phyloP scores from a whole-genome alignment of 1,140 invertebrate genomes.

The Andrena cerasifolii region DNA sequence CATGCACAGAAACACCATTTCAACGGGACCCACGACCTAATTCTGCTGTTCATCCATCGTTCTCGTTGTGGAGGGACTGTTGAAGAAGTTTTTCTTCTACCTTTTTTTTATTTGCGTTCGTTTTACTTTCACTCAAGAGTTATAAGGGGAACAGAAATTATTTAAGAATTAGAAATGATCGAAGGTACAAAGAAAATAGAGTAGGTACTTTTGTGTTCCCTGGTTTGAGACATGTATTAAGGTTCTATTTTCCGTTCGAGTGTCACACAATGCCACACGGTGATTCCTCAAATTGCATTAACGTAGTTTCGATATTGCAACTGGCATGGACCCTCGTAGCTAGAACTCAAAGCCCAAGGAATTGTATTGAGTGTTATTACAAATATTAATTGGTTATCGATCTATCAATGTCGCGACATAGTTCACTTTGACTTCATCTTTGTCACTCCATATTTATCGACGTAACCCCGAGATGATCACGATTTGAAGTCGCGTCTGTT shows the following conservation, averaged over 20 bases:
- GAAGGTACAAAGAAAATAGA: too few species aligned
- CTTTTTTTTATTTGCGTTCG: background rate
- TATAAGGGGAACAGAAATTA: too few species aligned
- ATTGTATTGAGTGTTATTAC: background rate
- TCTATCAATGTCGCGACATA: too few species aligned
- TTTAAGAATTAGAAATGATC: too few species aligned
- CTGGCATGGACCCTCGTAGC: constrained; percentile 32
- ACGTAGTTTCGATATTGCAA: constrained; percentile 33
- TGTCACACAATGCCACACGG: too few species aligned
- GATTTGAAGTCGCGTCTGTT: constrained; percentile 42
- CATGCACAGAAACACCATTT: constrained; percentile 41
- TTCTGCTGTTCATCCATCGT: background rate
- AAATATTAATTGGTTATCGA: constrained; percentile 9
- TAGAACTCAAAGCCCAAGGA: constrained; percentile 19
- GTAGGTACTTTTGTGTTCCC: background rate
- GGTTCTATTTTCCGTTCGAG: too few species aligned
- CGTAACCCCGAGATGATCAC: background rate
- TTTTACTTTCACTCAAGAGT: too few species aligned
- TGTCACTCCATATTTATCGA: background rate
- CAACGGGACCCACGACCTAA: constrained; percentile 14
- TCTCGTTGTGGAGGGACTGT: background rate
- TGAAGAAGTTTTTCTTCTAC: background rate
- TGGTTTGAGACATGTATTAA: background rate
- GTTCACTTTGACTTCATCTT: background rate
- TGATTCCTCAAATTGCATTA: background rate